phyloP scores from a whole-genome alignment of 2,888 invertebrate species.

The Nycteola revayana region DNA sequence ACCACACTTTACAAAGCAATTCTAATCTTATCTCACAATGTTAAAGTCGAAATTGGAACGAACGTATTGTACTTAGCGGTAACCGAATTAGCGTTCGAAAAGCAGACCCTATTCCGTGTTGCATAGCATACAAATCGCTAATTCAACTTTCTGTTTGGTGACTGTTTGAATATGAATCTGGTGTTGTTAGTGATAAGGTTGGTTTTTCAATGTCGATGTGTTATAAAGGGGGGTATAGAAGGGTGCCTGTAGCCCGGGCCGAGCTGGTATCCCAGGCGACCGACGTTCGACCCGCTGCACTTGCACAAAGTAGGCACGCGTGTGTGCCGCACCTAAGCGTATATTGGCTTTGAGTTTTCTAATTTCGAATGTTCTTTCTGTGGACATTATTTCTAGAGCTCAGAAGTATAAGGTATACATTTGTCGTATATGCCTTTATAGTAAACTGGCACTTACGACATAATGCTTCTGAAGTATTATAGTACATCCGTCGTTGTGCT shows the following conservation, averaged over 20 bases:
- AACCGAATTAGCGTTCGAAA: constrained; percentile 73
- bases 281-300: constrained; percentile 53
- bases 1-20: constrained; percentile 19
- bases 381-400: constrained; percentile 17
- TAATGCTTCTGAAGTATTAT: no score
- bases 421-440: no score
- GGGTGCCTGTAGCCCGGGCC: constrained; percentile 61
- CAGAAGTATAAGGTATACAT: no score
- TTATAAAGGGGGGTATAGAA: constrained; percentile 36
- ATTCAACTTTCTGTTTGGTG: constrained; percentile 43
- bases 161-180: constrained; percentile 19
- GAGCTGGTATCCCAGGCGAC: constrained; percentile 73
- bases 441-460: no score
- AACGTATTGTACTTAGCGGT: constrained; percentile 44
- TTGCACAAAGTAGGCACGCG: constrained; percentile 55
- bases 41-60: constrained; percentile 32
- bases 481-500: no score
- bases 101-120: constrained; percentile 70
- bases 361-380: constrained; percentile 37
- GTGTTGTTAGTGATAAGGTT: constrained; percentile 23
- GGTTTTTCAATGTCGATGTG: constrained; percentile 23
- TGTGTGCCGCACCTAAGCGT: constrained; percentile 47
- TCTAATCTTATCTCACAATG: constrained; percentile 29
- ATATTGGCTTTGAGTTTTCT: constrained; percentile 42
- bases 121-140: constrained; percentile 71